These are phyloP conservation scores for Lottia gigantea DNA, from an alignment of 2,888 invertebrate genomes.

Conservation along the genomic window DNA sequence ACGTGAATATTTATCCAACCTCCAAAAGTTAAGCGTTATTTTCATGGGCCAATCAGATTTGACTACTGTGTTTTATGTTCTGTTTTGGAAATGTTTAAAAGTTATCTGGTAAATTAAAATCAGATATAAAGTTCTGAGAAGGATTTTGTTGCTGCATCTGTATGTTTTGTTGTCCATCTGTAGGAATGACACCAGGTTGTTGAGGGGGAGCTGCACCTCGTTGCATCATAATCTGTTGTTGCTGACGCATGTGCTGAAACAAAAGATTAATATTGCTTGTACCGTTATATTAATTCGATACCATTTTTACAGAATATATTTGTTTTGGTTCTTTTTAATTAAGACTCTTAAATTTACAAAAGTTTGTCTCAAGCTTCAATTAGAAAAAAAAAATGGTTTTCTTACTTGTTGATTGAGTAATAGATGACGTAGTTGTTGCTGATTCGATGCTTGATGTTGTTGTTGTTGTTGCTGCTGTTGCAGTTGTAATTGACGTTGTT, in stretches of 20 bases:
- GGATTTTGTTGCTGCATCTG: constrained; percentile 1
- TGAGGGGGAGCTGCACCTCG: background rate
- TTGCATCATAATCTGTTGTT: constrained; percentile 6
- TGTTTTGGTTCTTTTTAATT: too few relatives aligned
- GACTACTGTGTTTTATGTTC: too few relatives aligned
- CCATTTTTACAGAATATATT: too few relatives aligned
- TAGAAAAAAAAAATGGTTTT: background rate
- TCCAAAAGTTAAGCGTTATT: too few relatives aligned
- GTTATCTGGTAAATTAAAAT: constrained; percentile 3
- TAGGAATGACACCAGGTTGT: background rate
- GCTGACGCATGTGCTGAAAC: background rate
- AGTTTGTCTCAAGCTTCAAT: too few relatives aligned
- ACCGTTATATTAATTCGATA: too few relatives aligned
- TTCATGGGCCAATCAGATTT: too few relatives aligned
- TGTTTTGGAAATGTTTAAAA: background rate
- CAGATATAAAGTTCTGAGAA: background rate
- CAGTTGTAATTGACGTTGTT: constrained; percentile 36
- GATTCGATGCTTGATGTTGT: constrained; percentile 32
- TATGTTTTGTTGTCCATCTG: background rate
- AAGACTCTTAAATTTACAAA: too few relatives aligned
- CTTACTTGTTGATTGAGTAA: constrained; percentile 8
- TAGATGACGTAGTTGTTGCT: constrained; percentile 4
- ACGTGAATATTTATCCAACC: too few relatives aligned
- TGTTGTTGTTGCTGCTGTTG: constrained; percentile 38
- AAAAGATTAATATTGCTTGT: background rate